Evolutionary conservation across 2,888 invertebrate genomes (phyloP).

Genomic region (Leucophenga maculata): DNA sequence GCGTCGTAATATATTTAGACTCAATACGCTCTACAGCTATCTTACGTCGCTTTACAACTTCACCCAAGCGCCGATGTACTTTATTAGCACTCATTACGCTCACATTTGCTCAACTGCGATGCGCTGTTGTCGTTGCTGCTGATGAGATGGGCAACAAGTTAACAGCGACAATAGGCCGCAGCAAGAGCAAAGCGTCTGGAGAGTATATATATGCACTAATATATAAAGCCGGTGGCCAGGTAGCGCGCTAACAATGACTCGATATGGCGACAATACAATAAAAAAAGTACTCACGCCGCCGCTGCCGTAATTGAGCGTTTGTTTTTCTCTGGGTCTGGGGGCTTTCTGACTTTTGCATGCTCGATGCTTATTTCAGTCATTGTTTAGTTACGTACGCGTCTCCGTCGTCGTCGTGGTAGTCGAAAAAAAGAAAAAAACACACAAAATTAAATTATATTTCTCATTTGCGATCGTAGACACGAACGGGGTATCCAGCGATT

Average conservation of each 20-base stretch:
- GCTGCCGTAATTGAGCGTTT: slow-evolving; percentile 23
- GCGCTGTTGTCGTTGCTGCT: neutral
- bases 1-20: too few species aligned
- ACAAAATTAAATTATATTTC: slow-evolving; percentile 26
- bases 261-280: neutral
- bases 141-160: neutral
- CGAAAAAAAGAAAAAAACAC: neutral
- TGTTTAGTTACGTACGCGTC: slow-evolving; percentile 62
- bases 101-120: neutral
- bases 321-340: slow-evolving; percentile 39
- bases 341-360: slow-evolving; percentile 50
- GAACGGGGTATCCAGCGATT: slow-evolving; percentile 39
- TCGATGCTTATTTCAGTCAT: slow-evolving; percentile 59
- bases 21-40: too few species aligned
- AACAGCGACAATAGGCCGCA: too few species aligned
- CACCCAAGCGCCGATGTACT: too few species aligned
- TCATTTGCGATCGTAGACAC: slow-evolving; percentile 39
- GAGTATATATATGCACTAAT: too few species aligned
- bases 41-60: too few species aligned
- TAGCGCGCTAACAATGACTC: too few species aligned
- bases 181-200: too few species aligned
- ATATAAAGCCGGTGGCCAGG: too few species aligned
- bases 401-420: slow-evolving; percentile 38
- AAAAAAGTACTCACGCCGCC: neutral
- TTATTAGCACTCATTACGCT: too few species aligned